These are phyloP conservation scores for Drosophila phalerata DNA, from an alignment of 2,888 invertebrate genomes.

Conservation along the genomic window DNA sequence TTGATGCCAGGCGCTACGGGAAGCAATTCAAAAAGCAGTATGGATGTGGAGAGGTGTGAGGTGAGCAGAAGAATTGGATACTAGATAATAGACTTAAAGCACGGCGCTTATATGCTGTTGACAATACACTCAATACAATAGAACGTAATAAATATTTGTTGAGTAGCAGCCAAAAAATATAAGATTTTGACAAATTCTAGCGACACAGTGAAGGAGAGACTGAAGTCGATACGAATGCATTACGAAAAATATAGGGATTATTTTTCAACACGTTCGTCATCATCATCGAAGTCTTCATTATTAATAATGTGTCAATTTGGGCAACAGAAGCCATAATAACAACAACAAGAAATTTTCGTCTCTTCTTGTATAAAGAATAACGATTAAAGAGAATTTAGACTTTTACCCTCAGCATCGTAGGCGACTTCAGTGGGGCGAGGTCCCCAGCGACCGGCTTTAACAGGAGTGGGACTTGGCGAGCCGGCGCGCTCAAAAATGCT, in stretches of 20 bases:
- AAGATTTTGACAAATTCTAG: conserved; percentile 63
- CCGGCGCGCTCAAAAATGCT: conserved; percentile 86
- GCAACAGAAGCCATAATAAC: conserved; percentile 61
- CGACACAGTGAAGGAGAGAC: conserved; percentile 38
- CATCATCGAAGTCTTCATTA: conserved; percentile 24
- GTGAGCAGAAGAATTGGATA: conserved; percentile 14
- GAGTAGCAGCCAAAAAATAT: conserved; percentile 64
- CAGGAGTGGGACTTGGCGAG: conserved; percentile 89
- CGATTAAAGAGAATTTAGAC: conserved; percentile 63
- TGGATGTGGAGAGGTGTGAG: conserved; percentile 22
- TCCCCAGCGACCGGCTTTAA: conserved; percentile 90
- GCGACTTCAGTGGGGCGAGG: conserved; percentile 90
- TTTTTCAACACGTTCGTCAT: conserved; percentile 65
- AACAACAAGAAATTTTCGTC: conserved; percentile 67
- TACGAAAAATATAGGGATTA: conserved; percentile 65
- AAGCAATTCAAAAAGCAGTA: conserved; percentile 58
- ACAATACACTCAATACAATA: conserved; percentile 47
- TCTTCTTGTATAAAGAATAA: conserved; percentile 67
- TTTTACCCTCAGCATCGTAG: conserved; percentile 91
- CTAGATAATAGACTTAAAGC: conserved; percentile 43
- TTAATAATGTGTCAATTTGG: conserved; percentile 40
- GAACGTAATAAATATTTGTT: conserved; percentile 43
- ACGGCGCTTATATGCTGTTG: conserved; percentile 71
- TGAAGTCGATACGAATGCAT: conserved; percentile 46
- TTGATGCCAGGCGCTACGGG: conserved; percentile 59